Evolutionary conservation across 2,797 vertebrate species (phyloP).

Genomic region (Ispidina lecontei): DNA sequence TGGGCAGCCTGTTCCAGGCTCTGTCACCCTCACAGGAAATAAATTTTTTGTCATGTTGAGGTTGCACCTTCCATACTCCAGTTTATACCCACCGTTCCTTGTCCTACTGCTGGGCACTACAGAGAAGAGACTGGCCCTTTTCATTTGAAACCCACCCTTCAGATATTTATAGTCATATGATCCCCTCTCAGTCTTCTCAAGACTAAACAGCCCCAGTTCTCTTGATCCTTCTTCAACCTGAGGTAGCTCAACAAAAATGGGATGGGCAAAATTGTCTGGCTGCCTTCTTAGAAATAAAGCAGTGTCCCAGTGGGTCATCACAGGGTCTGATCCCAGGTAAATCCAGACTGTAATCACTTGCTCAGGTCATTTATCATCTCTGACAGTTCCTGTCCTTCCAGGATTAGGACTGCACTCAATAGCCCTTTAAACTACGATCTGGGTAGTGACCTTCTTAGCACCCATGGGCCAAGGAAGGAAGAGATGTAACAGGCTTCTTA

Average conservation of each 20-base stretch:
- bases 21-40: too few species aligned
- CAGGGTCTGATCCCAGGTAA: neutral
- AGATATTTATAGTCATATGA: too few species aligned
- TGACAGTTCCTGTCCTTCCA: neutral
- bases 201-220: too few species aligned
- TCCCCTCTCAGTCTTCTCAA: too few species aligned
- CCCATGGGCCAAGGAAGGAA: conserved; percentile 5
- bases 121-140: too few species aligned
- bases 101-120: too few species aligned
- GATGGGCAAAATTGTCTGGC: neutral
- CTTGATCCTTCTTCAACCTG: too few species aligned
- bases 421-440: neutral
- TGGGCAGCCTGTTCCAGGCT: too few species aligned
- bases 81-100: too few species aligned
- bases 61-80: too few species aligned
- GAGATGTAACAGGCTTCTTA: neutral
- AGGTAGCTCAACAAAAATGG: neutral
- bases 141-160: too few species aligned
- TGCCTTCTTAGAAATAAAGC: neutral
- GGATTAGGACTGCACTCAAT: conserved; percentile 22
- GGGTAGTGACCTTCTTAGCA: conserved; percentile 51
- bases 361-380: neutral
- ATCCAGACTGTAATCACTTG: conserved; percentile 37
- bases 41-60: too few species aligned
- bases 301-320: neutral